Evolutionary conservation across 2,113 vertebrate genomes (phyloP).

Genomic region (Picathartes gymnocephalus): DNA sequence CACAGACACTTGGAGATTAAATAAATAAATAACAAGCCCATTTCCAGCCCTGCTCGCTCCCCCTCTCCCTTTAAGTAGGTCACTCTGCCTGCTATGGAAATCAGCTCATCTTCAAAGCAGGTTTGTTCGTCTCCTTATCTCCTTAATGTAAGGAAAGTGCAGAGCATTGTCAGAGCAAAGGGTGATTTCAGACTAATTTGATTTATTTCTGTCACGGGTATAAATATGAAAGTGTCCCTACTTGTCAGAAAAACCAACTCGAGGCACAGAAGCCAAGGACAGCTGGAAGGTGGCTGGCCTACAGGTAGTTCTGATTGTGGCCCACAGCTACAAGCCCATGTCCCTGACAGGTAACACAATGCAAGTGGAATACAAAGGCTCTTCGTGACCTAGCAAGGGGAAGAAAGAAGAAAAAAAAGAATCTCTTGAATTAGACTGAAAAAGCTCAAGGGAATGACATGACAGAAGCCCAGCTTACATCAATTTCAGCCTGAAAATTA

Average conservation of each 20-base stretch:
- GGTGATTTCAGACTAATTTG: constrained; percentile 62
- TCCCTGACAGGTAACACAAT: constrained; percentile 34
- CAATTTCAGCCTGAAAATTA: neutral
- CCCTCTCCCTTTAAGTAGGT: constrained; percentile 68
- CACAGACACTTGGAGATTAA: neutral
- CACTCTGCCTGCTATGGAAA: constrained; percentile 60
- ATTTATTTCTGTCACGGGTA: constrained; percentile 41
- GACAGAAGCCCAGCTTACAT: neutral
- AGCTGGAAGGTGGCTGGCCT: neutral
- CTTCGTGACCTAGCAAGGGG: neutral
- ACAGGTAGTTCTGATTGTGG: neutral
- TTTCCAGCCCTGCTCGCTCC: neutral
- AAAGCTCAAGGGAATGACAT: neutral
- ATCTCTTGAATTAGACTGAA: neutral
- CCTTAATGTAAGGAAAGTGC: constrained; percentile 17
- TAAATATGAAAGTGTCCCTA: constrained; percentile 2
- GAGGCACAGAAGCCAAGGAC: constrained; percentile 6
- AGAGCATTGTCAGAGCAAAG: constrained; percentile 47
- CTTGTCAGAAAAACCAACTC: constrained; percentile 24
- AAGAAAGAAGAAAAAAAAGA: neutral
- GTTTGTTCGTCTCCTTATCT: constrained; percentile 33
- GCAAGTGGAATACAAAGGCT: constrained; percentile 46
- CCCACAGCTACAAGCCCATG: neutral
- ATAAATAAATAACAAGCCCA: constrained; percentile 49
- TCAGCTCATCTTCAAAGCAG: constrained; percentile 66